Evolutionary conservation across 2,888 invertebrate genomes (phyloP), one percentile per base, ranked within the genome.

Genomic region (Ennomos fuscantarius): DNA sequence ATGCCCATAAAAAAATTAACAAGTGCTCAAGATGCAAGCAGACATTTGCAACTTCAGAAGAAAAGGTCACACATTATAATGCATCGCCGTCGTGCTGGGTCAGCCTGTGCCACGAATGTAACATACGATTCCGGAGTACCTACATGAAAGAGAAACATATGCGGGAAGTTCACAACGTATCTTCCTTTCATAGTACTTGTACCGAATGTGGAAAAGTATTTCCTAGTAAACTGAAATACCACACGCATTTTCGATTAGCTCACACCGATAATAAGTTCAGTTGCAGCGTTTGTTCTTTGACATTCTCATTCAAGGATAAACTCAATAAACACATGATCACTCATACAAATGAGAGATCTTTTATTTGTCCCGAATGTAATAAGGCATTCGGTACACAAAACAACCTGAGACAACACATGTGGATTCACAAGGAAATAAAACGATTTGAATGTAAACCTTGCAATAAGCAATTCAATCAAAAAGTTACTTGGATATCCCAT

Each of bases 321-420:
- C 40, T 51, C 2, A 40, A 37, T 5, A 47, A 24, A 34, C 61
- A 61, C 10, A 3, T 51, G 35, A 8, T 36, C 6, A 45, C 46
- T 8, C 61, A 61, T 32, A 55, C 55, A 0, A 54, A 46, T 1
- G 48, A 41, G 35, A 54, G 55, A 15, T 15, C 37, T 15, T 41
- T 54, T n/a, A 24, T 35, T n/a, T 64, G 64, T 37, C 13, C 47
- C 9, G 46, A 31, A 8, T 64, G 64, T 12, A 10, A 42, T 1
- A 64, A 60, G 13, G 59, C 61, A 0, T 79, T 75, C 37, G 55
- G 64, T 1, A 62, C 68, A 33, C 69, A 67, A 42, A 66, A 63
- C n/a, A 60, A 61, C 9, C 61, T 77, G 43, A 52, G 50, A 5
- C 59, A 66, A 43, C 76, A 76, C 53, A 63, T 68, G 67, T 69